Base-by-base conservation (phyloP, 37 sponge, comb jelly and placozoan genomes). In the Mnemiopsis leidyi region DNA sequence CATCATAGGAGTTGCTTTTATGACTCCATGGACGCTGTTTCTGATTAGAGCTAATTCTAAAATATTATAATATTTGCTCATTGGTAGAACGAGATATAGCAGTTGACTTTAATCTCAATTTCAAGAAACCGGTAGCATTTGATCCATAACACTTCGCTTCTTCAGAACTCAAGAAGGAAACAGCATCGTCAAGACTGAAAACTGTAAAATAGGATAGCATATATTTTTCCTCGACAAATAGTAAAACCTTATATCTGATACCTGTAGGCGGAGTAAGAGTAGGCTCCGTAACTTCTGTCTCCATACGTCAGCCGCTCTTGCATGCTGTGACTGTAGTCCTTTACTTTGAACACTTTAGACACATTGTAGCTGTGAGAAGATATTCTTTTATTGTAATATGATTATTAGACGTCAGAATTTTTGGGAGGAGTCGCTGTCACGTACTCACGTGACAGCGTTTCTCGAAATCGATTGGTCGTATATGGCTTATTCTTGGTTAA, bases 261-360 rank as follows among this genome's bases (percentile, higher is more conserved):
- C 90, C 90, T 85, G 90, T 85, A 85, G 0, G 90, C 90, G 2
- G 35, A 20, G 90, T 85, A 85, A 23, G 31, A 35, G 61, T 85
- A 85, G 0, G 90, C 90, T 5, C 90, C 90, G 30, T 85, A 85
- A 33, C 90, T 85, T 21, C 7, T 7, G 20, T 38, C 61, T 1
- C 90, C 61, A 25, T 85, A 85, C 18, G 90, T 85, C 3, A 85
- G 90, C 23, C 36, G 38, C 48, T 85, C 35, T 28, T 28, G 13
- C 25, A 39, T 39, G 61, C 39, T 85, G 40, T 13, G 61, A 61
- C 20, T 34, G 37, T 28, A 23, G 82, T 23, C 35, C 3, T 71
- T 71, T 5, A 29, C 20, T n/a, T n/a, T 18, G 30, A n/a, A 71
- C 61, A 48, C 61, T 13, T 48, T 48, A 5, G 61, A 48, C 13